Conservation (phyloP, 2,113 vertebrate genomes). For the Hassar affinis region DNA sequence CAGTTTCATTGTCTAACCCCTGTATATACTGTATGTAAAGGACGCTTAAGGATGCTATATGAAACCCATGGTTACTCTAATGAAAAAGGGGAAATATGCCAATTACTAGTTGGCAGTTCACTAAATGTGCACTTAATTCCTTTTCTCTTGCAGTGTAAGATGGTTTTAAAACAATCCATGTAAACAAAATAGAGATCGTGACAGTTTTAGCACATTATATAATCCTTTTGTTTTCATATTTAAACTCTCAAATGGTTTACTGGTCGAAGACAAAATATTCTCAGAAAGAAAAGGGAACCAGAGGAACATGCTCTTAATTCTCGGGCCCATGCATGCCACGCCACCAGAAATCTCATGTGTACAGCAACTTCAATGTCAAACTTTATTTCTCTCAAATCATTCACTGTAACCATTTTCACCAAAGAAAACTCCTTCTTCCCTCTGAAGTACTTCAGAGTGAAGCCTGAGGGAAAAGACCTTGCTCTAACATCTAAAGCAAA, state of each 20-base stretch:
- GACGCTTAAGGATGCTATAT: background rate
- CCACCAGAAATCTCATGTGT: constrained; percentile 57
- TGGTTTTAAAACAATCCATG: background rate
- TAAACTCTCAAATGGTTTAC: constrained; percentile 36
- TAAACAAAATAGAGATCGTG: background rate
- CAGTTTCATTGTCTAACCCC: no score
- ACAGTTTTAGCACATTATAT: constrained; percentile 4
- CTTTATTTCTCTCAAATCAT: constrained; percentile 59
- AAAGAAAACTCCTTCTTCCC: constrained; percentile 49
- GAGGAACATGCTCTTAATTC: constrained; percentile 57
- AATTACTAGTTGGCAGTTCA: background rate
- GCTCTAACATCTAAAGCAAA: constrained; percentile 57
- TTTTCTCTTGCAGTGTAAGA: background rate
- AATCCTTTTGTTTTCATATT: constrained; percentile 41
- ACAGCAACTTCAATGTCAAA: constrained; percentile 57
- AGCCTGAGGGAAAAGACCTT: constrained; percentile 51
- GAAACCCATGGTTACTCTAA: background rate
- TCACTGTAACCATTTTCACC: constrained; percentile 40
- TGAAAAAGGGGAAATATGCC: background rate
- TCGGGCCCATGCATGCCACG: constrained; percentile 47
- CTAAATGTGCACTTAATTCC: background rate
- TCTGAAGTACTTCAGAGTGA: constrained; percentile 47
- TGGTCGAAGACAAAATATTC: constrained; percentile 34
- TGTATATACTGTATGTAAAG: no score
- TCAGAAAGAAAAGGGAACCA: constrained; percentile 45